phyloP scores from a whole-genome alignment of 2,797 vertebrate species.

The Trachops cirrhosus region DNA sequence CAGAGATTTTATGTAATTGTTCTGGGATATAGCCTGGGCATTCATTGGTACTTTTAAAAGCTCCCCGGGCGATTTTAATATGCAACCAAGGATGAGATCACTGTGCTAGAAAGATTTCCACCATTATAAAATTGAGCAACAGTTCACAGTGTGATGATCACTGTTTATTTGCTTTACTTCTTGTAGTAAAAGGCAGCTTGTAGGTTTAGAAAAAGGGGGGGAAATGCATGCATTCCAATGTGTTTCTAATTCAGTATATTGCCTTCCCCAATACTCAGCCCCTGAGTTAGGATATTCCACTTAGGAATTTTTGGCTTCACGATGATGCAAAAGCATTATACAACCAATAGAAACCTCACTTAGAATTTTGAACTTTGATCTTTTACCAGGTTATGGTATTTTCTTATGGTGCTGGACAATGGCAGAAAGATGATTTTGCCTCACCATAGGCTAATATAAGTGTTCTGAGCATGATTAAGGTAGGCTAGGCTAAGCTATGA shows the following conservation, averaged over 20 bases:
- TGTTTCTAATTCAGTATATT: constrained; percentile 38
- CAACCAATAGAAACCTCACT: background rate
- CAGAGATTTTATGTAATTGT: constrained; percentile 3
- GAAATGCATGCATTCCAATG: background rate
- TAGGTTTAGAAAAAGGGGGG: background rate
- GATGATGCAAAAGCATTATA: background rate
- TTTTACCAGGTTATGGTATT: background rate
- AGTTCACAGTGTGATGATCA: constrained; percentile 65
- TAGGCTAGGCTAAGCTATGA: background rate
- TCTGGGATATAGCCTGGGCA: background rate
- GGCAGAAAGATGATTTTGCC: background rate
- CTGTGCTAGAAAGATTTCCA: constrained; percentile 25
- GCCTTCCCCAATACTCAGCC: background rate
- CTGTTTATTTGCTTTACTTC: constrained; percentile 76
- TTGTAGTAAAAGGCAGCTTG: constrained; percentile 71
- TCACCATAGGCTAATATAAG: background rate
- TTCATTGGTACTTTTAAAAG: background rate
- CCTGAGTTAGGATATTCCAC: background rate
- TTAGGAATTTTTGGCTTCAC: background rate
- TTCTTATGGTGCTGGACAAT: background rate
- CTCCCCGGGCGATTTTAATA: background rate
- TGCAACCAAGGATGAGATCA: background rate
- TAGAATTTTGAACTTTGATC: background rate
- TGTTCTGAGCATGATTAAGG: background rate
- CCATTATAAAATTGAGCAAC: constrained; percentile 62